These are phyloP conservation scores for Otocyon megalotis DNA, from an alignment of 2,113 vertebrate species.

Conservation along the genomic window DNA sequence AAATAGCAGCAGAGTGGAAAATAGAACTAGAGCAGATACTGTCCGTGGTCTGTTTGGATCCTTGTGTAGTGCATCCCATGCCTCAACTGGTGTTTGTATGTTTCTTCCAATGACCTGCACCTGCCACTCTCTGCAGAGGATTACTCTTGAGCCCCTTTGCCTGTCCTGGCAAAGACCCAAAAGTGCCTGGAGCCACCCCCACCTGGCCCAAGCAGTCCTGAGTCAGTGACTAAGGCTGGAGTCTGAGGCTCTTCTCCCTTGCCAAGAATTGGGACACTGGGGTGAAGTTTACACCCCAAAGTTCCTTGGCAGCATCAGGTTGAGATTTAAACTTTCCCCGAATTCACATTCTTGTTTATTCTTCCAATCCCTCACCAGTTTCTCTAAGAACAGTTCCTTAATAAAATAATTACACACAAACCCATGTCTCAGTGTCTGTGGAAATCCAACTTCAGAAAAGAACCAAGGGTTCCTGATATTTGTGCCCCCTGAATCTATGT, in stretches of 20 bases:
- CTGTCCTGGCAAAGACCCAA: not conserved
- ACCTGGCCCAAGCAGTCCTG: not conserved
- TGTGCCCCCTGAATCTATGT: not conserved
- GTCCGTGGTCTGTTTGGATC: not conserved
- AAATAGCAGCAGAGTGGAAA: not conserved
- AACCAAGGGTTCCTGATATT: not conserved
- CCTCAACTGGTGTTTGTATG: not conserved
- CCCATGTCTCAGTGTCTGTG: not conserved
- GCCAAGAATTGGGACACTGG: not conserved
- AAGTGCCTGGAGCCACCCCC: not conserved
- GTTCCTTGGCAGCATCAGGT: not conserved
- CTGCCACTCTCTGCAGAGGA: not conserved
- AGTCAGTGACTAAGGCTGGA: not conserved
- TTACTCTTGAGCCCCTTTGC: not conserved
- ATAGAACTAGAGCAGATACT: not conserved
- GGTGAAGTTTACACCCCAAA: not conserved
- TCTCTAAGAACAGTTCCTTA: not conserved
- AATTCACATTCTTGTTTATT: not conserved
- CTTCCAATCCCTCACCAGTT: not conserved
- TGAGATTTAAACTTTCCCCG: not conserved
- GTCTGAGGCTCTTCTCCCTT: not conserved
- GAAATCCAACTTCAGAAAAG: not conserved
- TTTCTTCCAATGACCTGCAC: not conserved
- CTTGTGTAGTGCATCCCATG: not conserved
- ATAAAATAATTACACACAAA: not conserved